Percentiles rank a stretch among this genome's conserved stretches.
phyloP scores from a whole-genome alignment of 2,797 vertebrate genomes.

The Typhlichthys subterraneus region DNA sequence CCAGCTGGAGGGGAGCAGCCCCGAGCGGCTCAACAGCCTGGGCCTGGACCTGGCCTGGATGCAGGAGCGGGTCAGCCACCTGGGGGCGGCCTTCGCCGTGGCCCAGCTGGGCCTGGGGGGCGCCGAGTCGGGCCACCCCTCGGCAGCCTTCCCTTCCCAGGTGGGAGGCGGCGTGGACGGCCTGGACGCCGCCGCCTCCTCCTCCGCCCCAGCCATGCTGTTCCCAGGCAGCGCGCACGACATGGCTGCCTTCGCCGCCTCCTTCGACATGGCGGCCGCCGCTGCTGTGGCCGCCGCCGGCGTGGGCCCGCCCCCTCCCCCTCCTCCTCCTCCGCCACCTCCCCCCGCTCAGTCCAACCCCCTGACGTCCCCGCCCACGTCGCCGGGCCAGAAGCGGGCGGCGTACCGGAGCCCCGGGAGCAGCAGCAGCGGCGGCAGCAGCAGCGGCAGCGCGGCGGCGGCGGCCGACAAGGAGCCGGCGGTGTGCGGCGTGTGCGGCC shows the following conservation, averaged over 20 bases:
- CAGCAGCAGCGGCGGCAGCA: neutral
- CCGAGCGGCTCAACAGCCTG: slow-evolving; percentile 56
- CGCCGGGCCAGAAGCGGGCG: too few relatives aligned
- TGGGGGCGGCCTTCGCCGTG: slow-evolving; percentile 65
- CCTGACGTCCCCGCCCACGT: too few relatives aligned
- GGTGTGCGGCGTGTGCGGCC: slow-evolving; percentile 59
- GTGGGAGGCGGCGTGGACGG: slow-evolving; percentile 41
- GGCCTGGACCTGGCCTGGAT: slow-evolving; percentile 70
- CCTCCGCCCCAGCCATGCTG: slow-evolving; percentile 59
- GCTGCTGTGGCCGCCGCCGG: neutral
- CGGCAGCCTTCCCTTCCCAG: slow-evolving; percentile 57
- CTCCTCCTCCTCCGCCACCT: slow-evolving; percentile 17
- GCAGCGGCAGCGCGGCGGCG: neutral
- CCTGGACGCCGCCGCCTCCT: slow-evolving; percentile 51
- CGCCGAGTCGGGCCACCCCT: slow-evolving; percentile 47
- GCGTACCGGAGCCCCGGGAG: too few relatives aligned
- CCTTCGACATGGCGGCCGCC: slow-evolving; percentile 60
- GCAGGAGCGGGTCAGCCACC: slow-evolving; percentile 70
- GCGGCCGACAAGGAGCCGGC: slow-evolving; percentile 37
- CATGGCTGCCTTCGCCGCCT: slow-evolving; percentile 63
- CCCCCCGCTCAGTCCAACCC: slow-evolving; percentile 11
- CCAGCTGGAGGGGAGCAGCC: slow-evolving; percentile 41
- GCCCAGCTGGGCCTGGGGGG: slow-evolving; percentile 65
- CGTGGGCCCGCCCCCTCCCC: slow-evolving; percentile 18
- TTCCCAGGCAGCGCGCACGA: slow-evolving; percentile 60